Evolutionary conservation across 2,797 vertebrate species (phyloP).

Genomic region (Eulemur rubriventer): DNA sequence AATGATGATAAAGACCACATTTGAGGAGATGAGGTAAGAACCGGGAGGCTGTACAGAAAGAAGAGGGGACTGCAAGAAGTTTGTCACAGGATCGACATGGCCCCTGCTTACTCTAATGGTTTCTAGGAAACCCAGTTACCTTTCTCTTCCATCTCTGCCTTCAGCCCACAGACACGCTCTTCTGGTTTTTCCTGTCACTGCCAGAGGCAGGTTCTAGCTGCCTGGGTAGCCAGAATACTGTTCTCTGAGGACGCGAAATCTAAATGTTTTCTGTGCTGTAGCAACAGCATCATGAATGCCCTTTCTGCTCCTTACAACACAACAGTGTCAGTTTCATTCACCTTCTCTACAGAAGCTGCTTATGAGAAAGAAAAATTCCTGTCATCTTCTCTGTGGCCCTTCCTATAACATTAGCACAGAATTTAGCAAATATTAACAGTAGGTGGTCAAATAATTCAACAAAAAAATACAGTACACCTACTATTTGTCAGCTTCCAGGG

Average conservation of each 20-base stretch:
- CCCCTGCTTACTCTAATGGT: background rate
- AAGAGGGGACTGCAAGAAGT: background rate
- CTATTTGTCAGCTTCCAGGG: background rate
- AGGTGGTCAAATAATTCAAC: background rate
- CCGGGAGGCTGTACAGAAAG: background rate
- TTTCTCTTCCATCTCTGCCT: background rate
- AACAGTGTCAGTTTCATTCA: background rate
- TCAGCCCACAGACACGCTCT: background rate
- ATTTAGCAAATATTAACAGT: background rate
- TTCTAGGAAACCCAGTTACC: background rate
- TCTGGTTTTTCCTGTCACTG: background rate
- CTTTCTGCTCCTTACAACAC: background rate
- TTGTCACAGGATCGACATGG: background rate
- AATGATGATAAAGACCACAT: background rate
- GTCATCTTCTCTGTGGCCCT: background rate
- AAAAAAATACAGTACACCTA: background rate
- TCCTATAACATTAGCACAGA: background rate
- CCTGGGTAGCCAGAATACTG: background rate
- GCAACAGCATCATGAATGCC: background rate
- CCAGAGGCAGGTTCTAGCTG: background rate
- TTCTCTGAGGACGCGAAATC: background rate
- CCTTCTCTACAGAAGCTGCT: background rate
- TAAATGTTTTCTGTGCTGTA: background rate
- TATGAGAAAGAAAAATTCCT: background rate
- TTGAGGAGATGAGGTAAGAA: background rate